A percentile compares a stretch with the other conserved stretches of the same genome.
Evolutionary conservation across 2,797 vertebrate species (phyloP).

Genomic region (Alauda arvensis): DNA sequence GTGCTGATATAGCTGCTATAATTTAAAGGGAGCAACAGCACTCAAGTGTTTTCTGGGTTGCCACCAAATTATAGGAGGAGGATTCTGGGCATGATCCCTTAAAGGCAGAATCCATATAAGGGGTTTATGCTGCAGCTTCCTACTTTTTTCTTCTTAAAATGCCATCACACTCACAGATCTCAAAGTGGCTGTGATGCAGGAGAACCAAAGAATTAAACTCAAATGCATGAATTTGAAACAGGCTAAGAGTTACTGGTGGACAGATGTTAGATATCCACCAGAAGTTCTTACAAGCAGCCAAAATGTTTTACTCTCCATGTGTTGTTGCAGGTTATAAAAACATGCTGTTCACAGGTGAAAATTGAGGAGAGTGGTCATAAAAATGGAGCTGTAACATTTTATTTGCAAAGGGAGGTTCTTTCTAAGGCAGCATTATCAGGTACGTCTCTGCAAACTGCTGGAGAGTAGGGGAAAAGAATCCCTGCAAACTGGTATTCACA

Average conservation of each 20-base stretch:
- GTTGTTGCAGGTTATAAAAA: not conserved
- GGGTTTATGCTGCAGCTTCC: not conserved
- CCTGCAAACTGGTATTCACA: not conserved
- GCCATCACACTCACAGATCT: not conserved
- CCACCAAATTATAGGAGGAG: not conserved
- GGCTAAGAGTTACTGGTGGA: not conserved
- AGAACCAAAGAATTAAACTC: not conserved
- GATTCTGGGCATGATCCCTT: not conserved
- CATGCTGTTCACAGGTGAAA: not conserved
- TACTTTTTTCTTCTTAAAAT: not conserved
- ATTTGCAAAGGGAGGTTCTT: not conserved
- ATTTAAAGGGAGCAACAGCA: not conserved
- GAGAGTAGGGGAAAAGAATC: not conserved
- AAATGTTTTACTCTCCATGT: not conserved
- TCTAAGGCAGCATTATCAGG: not conserved
- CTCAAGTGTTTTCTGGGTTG: not conserved
- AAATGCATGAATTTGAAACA: not conserved
- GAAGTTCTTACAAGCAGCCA: not conserved
- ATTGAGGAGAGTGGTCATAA: not conserved
- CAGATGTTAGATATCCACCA: not conserved
- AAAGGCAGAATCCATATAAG: not conserved
- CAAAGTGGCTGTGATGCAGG: not conserved
- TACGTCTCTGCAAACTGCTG: not conserved
- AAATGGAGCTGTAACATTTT: not conserved
- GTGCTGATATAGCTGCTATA: not conserved